phyloP scores from a whole-genome alignment of 2,113 vertebrate species.

The Ciconia stormi region DNA sequence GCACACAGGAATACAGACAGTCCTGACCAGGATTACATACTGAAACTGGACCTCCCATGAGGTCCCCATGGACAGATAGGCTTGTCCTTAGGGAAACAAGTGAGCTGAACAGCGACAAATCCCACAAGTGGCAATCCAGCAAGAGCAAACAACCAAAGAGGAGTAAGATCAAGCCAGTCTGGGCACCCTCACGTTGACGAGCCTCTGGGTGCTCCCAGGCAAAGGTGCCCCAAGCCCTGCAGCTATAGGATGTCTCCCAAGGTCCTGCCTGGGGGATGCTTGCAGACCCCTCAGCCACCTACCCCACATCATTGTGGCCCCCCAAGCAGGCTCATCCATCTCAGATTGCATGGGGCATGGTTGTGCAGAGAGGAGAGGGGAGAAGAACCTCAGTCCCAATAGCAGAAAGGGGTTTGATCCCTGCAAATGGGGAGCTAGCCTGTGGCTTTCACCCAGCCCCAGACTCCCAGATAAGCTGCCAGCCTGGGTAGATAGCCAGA shows the following conservation, averaged over 20 bases:
- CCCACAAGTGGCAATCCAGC: not conserved
- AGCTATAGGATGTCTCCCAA: not conserved
- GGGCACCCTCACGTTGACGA: not conserved
- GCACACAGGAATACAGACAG: not conserved
- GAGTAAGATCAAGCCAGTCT: not conserved
- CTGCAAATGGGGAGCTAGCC: not conserved
- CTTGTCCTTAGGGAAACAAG: not conserved
- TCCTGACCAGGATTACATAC: not conserved
- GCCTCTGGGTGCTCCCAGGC: not conserved
- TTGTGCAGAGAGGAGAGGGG: not conserved
- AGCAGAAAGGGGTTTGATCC: not conserved
- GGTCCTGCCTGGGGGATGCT: not conserved
- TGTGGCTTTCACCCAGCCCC: not conserved
- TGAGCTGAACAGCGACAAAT: not conserved
- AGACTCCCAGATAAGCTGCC: not conserved
- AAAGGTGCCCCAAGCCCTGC: not conserved
- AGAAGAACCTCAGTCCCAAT: not conserved
- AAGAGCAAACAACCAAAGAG: not conserved
- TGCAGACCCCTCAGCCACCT: not conserved
- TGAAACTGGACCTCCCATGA: not conserved
- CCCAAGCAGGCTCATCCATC: not conserved
- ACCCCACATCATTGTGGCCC: fast-evolving
- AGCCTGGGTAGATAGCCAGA: not conserved
- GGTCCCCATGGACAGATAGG: fast-evolving
- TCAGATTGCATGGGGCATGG: not conserved